Evolutionary conservation across 1,140 invertebrate genomes (phyloP).

Genomic region (Drosophila pandora): DNA sequence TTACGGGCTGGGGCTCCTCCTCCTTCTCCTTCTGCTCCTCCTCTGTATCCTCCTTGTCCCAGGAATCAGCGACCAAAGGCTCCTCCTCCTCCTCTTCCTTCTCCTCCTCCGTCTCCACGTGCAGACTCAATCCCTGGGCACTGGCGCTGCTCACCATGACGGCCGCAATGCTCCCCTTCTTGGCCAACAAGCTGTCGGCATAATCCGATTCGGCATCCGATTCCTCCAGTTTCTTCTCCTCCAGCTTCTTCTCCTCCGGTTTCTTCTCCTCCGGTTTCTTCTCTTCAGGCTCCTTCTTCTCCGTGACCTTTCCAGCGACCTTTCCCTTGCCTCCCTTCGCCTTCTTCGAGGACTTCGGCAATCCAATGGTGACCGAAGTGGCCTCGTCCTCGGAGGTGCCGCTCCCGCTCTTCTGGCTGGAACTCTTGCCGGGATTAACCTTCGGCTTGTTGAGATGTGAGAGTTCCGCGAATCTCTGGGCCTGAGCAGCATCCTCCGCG

Average conservation of each 20-base stretch:
- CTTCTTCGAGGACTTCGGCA: slow-evolving; percentile 35
- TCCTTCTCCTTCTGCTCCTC: neutral
- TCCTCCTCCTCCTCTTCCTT: neutral
- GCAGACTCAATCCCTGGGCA: slow-evolving; percentile 59
- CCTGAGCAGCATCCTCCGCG: slow-evolving; percentile 57
- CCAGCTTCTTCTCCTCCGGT: slow-evolving; percentile 29
- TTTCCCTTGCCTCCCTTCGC: slow-evolving; percentile 37
- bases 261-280: slow-evolving; percentile 13
- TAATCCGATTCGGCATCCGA: slow-evolving; percentile 46
- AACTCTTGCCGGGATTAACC: slow-evolving; percentile 20
- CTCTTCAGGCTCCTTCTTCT: slow-evolving; percentile 38
- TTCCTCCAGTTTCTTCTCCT: slow-evolving; percentile 4
- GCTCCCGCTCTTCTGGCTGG: slow-evolving; percentile 46
- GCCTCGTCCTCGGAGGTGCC: slow-evolving; percentile 51
- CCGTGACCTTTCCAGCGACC: slow-evolving; percentile 9
- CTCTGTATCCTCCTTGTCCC: slow-evolving; percentile 1
- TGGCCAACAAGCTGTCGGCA: slow-evolving; percentile 56
- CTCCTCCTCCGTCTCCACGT: slow-evolving; percentile 39
- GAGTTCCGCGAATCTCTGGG: slow-evolving; percentile 55
- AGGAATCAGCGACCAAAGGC: neutral
- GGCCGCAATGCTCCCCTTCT: slow-evolving; percentile 49
- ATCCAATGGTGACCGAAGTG: slow-evolving; percentile 14
- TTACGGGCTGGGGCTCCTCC: neutral
- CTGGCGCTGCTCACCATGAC: slow-evolving; percentile 67
- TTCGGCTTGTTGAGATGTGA: slow-evolving; percentile 67